Evolutionary conservation across 2,113 vertebrate species (phyloP), one percentile per base, ranked within the genome.

Genomic region (Elanus axillaris): DNA sequence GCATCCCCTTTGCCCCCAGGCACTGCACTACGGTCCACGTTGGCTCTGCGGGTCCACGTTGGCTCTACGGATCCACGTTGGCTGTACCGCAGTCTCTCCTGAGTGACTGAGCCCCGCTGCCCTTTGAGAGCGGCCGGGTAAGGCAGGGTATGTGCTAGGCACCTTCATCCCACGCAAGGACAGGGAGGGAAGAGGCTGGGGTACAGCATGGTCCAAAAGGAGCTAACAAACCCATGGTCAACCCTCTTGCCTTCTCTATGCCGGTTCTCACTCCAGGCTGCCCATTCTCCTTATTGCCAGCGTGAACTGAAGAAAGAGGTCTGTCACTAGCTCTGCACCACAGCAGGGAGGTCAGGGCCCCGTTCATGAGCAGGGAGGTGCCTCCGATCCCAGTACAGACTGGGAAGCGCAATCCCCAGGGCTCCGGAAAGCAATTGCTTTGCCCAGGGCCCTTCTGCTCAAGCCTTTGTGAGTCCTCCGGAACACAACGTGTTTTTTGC

Each of bases 21-120:
- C 53, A 59, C 23, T 21, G 1, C 14, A 7, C 32, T 7, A 15
- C 32, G 7, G 0, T n/a, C 58, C 29, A 5, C 6, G 1, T 4
- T 11, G 27, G 34, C 45, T 68, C 26, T 7, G 11, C 13, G 2
- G 1, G 0, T n/a, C 58, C 29, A 9, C 9, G 1, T 4, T 8
- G 34, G n/a, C 45, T 66, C 42, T 43, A 43, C 42, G 6, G 42
- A 13, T 42, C 42, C 42, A 12, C 13, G 1, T 3, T 10, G 31
- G 32, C 43, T 68, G 27, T 14, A 15, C 16, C 2, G 1, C 32
- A 11, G 62, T 6, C 12, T 14, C 63, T 38, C 74, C 32, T 4
- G 11, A 18, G 34, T 8, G 69, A 25, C 20, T 6, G 38, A 68
- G 36, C 48, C 42, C 47, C 47, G 47, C 10, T 15, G 55, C 40